A percentile compares a stretch with the other conserved stretches of the same genome.
These are phyloP conservation scores for Discoglossus pictus DNA, from an alignment of 2,797 vertebrate species.

Conservation along the genomic window DNA sequence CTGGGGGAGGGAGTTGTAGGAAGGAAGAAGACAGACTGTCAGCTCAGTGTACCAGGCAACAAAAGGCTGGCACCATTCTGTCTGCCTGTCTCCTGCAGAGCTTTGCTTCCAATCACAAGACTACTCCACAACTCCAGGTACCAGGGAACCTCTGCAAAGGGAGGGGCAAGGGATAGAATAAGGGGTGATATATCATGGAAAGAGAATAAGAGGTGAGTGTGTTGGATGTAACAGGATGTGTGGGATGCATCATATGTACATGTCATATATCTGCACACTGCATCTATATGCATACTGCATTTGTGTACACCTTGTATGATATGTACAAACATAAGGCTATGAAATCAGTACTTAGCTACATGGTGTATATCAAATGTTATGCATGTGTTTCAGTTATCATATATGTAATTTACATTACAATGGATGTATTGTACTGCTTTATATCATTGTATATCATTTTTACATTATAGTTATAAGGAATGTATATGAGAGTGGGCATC, in stretches of 20 bases:
- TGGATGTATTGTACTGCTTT: no score
- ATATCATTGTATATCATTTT: no score
- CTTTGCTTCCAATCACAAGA: slow-evolving; percentile 36
- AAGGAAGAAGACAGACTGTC: slow-evolving; percentile 53
- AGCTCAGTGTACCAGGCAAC: slow-evolving; percentile 52
- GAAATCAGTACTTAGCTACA: no score
- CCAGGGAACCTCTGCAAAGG: slow-evolving; percentile 49
- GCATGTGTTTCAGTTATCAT: no score
- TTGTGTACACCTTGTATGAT: no score
- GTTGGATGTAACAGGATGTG: slow-evolving; percentile 8
- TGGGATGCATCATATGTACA: slow-evolving; percentile 4
- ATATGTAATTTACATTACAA: no score
- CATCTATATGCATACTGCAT: slow-evolving; percentile 19
- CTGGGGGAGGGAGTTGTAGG: slow-evolving; percentile 43
- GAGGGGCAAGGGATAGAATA: slow-evolving; percentile 38
- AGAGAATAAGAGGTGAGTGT: slow-evolving; percentile 25
- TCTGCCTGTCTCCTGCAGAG: slow-evolving; percentile 50
- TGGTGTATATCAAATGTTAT: no score
- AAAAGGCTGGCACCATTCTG: slow-evolving; percentile 49
- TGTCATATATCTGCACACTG: not conserved
- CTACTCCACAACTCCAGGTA: slow-evolving; percentile 39
- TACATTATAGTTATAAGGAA: no score
- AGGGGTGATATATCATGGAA: slow-evolving; percentile 25
- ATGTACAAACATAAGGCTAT: no score
- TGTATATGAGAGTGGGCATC: no score